Evolutionary conservation across 2,113 vertebrate species (phyloP).

Genomic region (Alethe diademata): DNA sequence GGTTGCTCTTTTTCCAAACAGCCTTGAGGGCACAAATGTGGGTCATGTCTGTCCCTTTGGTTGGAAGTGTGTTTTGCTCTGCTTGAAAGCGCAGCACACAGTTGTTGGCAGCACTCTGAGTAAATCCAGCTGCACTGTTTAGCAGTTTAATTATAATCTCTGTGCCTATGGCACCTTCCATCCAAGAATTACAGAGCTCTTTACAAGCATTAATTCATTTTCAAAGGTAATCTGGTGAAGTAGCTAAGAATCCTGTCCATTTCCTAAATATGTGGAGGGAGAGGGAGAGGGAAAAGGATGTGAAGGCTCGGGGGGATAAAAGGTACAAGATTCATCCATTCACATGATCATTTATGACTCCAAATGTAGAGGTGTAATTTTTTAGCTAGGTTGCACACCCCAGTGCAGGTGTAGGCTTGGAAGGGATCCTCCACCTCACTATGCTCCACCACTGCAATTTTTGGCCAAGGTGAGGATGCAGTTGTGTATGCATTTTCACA

Average conservation of each 20-base stretch:
- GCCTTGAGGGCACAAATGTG: neutral
- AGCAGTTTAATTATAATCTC: constrained; percentile 4
- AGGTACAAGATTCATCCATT: neutral
- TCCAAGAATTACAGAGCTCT: neutral
- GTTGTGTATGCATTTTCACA: neutral
- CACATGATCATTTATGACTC: neutral
- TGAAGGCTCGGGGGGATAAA: neutral
- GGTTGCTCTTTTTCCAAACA: neutral
- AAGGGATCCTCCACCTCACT: neutral
- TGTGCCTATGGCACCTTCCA: neutral
- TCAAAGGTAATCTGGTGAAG: neutral
- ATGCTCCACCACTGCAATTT: neutral
- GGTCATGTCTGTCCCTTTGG: neutral
- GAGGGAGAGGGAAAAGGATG: neutral
- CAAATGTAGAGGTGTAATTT: neutral
- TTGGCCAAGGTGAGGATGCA: neutral
- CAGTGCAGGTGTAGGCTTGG: neutral
- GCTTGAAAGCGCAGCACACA: neutral
- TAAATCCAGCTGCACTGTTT: constrained; percentile 14
- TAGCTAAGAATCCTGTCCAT: neutral
- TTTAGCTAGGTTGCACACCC: neutral
- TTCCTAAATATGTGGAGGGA: neutral
- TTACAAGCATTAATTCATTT: neutral
- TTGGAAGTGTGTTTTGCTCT: neutral
- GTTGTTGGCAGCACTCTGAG: neutral